phyloP scores from a whole-genome alignment of 2,113 vertebrate species.

The Acanthochromis polyacanthus region DNA sequence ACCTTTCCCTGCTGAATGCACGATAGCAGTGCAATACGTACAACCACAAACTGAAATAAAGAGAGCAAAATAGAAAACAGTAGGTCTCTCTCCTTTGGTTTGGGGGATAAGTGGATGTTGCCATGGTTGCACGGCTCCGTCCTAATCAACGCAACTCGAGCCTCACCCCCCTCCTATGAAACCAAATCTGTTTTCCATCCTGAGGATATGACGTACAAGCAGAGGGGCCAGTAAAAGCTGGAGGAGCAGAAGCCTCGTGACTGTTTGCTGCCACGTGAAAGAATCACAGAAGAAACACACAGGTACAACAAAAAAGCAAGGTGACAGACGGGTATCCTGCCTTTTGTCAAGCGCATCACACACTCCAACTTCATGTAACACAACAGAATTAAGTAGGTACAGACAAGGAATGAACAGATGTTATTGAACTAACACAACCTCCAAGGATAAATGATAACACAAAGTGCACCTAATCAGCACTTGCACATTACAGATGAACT shows the following conservation, averaged over 20 bases:
- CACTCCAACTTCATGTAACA: background rate
- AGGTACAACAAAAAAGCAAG: conserved; percentile 35
- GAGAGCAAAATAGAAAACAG: conserved; percentile 34
- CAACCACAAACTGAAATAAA: conserved; percentile 29
- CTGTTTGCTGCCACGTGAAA: conserved; percentile 27
- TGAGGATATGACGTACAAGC: conserved; percentile 57
- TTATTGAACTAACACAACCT: background rate
- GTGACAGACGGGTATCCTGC: background rate
- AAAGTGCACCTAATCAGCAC: background rate
- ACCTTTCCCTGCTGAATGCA: background rate
- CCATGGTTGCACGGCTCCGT: conserved; percentile 56
- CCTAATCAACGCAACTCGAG: conserved; percentile 56
- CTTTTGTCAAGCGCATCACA: background rate
- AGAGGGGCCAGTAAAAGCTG: conserved; percentile 32
- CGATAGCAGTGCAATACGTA: background rate
- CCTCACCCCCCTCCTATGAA: conserved; percentile 53
- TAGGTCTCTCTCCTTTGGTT: conserved; percentile 23
- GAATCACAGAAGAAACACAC: conserved; percentile 12
- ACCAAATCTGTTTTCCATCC: conserved; percentile 71
- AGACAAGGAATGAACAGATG: conserved; percentile 7
- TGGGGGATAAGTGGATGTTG: conserved; percentile 44
- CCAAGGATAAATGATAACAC: background rate
- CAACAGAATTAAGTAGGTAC: background rate
- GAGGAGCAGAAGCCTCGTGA: conserved; percentile 29
- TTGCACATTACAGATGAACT: background rate